Percentiles rank a stretch among this genome's conserved stretches.
Evolutionary conservation across 23 tunicate genomes (phyloP).

Genomic region (Diplosoma virens): DNA sequence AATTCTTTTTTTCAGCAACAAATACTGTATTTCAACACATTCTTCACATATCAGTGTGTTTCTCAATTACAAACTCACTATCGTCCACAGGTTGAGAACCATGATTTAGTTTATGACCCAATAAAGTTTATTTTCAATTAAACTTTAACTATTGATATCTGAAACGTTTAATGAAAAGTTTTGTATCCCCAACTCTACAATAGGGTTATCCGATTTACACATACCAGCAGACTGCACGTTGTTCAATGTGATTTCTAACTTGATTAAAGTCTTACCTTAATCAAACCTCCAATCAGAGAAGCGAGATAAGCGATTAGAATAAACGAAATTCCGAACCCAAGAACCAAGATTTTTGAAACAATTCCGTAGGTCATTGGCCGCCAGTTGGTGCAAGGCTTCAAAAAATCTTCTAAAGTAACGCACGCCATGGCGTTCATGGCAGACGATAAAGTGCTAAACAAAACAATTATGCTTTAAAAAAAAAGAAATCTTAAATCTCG

Average conservation of each 20-base stretch:
- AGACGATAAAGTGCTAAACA: slow-evolving; percentile 79
- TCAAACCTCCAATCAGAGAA: slow-evolving; percentile 75
- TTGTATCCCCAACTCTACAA: no score
- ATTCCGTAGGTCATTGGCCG: slow-evolving; percentile 46
- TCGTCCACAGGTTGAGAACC: not conserved
- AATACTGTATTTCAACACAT: no score
- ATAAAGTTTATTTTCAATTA: not conserved
- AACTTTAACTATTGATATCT: no score
- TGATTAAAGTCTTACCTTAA: slow-evolving; percentile 38
- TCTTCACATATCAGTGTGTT: no score
- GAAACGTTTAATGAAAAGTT: no score
- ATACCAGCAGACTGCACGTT: no score
- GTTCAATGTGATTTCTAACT: not conserved
- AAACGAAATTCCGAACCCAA: slow-evolving; percentile 50
- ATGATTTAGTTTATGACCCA: not conserved
- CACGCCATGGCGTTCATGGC: slow-evolving; percentile 98
- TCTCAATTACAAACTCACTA: no score
- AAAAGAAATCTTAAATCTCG: no score
- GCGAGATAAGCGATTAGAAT: slow-evolving; percentile 78
- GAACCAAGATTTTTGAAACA: slow-evolving; percentile 41
- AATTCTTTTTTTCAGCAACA: no score
- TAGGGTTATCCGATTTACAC: no score
- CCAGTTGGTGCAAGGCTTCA: slow-evolving; percentile 69
- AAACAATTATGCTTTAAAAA: slow-evolving; percentile 1
- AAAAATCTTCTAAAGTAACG: slow-evolving; percentile 86